Conservation (phyloP, 2,113 vertebrate genomes). For the Erpornis zantholeuca region DNA sequence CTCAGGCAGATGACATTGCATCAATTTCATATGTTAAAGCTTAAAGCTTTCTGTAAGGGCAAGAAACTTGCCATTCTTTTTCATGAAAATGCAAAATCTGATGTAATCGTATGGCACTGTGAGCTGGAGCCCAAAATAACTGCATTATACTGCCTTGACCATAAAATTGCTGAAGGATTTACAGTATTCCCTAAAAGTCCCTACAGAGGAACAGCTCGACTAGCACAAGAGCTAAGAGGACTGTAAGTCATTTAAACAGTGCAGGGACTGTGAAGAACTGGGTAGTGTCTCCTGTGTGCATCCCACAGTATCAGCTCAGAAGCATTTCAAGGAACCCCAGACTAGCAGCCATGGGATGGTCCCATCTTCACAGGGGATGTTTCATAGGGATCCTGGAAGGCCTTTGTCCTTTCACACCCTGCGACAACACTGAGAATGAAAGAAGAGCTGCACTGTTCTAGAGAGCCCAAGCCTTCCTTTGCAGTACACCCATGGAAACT, state of each 20-base stretch:
- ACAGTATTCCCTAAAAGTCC: not conserved
- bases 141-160: not conserved
- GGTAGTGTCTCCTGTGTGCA: rapidly evolving
- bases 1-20: not conserved
- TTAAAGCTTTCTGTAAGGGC: not conserved
- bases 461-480: not conserved
- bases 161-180: conserved; percentile 8
- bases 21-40: not conserved
- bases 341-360: not conserved
- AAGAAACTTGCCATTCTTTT: not conserved
- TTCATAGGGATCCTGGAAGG: not conserved
- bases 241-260: not conserved
- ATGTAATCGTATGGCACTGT: not conserved
- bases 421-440: rapidly evolving
- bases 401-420: not conserved
- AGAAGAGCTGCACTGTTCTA: rapidly evolving
- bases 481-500: rapidly evolving
- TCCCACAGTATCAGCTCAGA: not conserved
- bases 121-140: not conserved
- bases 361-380: rapidly evolving
- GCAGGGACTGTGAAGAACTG: not conserved
- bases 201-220: not conserved
- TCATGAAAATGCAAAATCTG: not conserved
- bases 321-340: not conserved
- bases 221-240: not conserved